Base-by-base conservation (phyloP, 2,797 vertebrate genomes). In the Enteromius mattozi region DNA sequence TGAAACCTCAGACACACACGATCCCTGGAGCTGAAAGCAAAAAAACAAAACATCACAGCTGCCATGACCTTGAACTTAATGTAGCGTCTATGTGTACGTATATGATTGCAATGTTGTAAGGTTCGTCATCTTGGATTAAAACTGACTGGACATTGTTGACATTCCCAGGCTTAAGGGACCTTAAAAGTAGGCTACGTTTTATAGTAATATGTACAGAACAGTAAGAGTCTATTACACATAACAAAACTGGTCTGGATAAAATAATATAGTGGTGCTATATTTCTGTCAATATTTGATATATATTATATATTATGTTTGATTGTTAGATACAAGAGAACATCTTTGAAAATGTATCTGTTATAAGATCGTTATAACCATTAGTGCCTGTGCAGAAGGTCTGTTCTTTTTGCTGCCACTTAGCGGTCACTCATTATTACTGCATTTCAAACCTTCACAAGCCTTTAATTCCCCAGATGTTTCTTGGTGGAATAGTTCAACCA, bases 61-160 rank as follows among this genome's bases (percentile, higher is more conserved):
- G 91, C 80, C 30, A 77, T 87, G 88, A 85, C 90, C 90, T 91
- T 92, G 88, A 88, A 87, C 86, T 89, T 88, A 90, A 87, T 87
- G 87, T 88, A 87, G 16, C 2, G 24, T 54, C 5, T 47, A 21
- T 59, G 49, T 81, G 70, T 42, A 30, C 6, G 14, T 69, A 69
- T 77, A 69, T 77, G 69, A 65, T 51, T 81, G 59, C 54, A 63
- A 61, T 59, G 59, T 63, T 54, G 24, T 74, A 49, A 66, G 47
- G 24, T 35, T 72, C 78, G 40, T 30, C 47, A 45, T 45, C n/a
- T 47, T 65, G 17, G 21, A 37, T 76, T 84, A 65, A 80, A 80
- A 59, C 40, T 56, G 66, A 19, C 42, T 9, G n/a, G 40, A 66
- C 42, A 16, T 77, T 54, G 16, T 56, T 47, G 61, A 54, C 47